These are phyloP conservation scores for Hiodon tergisus DNA, from an alignment of 2,113 vertebrate species.

Conservation along the genomic window DNA sequence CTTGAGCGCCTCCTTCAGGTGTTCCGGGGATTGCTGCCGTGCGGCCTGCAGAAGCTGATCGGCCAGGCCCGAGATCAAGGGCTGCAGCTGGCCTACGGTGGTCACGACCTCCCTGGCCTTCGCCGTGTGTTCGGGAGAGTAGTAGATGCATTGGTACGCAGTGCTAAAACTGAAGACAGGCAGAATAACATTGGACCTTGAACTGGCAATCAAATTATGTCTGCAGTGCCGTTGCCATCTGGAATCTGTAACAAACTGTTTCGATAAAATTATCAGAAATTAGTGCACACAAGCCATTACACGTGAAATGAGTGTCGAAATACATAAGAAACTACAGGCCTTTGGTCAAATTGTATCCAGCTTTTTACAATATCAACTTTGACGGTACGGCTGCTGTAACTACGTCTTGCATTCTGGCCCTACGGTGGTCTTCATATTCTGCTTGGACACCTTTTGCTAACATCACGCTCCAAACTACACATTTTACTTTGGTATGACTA, in stretches of 20 bases:
- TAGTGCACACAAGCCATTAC: not conserved
- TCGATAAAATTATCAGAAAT: not conserved
- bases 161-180: slow-evolving; percentile 72
- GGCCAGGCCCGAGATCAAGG: slow-evolving; percentile 80
- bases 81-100: slow-evolving; percentile 83
- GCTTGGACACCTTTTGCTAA: no score
- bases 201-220: not conserved
- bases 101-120: slow-evolving; percentile 94
- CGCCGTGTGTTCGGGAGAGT: slow-evolving; percentile 93
- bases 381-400: no score
- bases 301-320: not conserved
- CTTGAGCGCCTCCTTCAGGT: slow-evolving; percentile 87
- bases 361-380: no score
- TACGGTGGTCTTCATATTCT: no score
- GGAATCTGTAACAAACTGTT: not conserved
- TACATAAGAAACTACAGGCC: not conserved
- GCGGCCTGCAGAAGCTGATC: slow-evolving; percentile 87
- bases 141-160: slow-evolving; percentile 98
- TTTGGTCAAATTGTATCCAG: no score
- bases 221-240: not conserved
- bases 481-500: no score
- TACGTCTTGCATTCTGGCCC: no score
- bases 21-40: slow-evolving; percentile 76
- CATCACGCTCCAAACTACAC: no score
- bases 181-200: slow-evolving; percentile 3